Conservation (phyloP, 2,888 invertebrate genomes). For the Cinara cedri region DNA sequence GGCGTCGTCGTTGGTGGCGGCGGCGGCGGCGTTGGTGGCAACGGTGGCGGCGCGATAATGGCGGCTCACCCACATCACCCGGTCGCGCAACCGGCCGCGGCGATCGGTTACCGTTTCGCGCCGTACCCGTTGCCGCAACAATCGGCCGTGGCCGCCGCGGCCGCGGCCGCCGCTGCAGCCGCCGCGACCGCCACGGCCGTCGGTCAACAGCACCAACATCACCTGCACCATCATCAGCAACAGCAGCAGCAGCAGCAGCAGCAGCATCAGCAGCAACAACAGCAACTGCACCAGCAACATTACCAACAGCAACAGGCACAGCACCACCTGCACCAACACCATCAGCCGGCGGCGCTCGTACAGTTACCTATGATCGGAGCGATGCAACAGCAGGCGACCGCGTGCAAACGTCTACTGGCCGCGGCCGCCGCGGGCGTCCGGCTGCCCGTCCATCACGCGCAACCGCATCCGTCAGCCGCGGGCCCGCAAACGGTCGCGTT, state of each 20-base stretch:
- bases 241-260: constrained; percentile 60
- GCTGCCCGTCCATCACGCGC: constrained; percentile 61
- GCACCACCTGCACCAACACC: constrained; percentile 30
- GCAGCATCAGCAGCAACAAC: constrained; percentile 60
- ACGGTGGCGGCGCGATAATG: constrained; percentile 58
- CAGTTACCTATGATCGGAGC: constrained; percentile 58
- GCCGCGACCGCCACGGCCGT: too few relatives aligned
- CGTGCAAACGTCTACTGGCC: constrained; percentile 58
- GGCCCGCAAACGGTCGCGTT: constrained; percentile 38
- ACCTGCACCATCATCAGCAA: constrained; percentile 65
- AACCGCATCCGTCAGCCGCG: constrained; percentile 21
- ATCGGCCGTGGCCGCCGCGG: background rate
- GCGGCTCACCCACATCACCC: constrained; percentile 61
- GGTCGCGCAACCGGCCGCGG: constrained; percentile 62
- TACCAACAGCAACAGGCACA: constrained; percentile 49
- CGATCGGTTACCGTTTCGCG: constrained; percentile 68
- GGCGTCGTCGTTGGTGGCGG: constrained; percentile 59
- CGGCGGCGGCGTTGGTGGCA: constrained; percentile 61
- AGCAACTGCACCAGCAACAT: constrained; percentile 55
- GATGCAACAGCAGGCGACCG: constrained; percentile 58
- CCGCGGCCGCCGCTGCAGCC: background rate
- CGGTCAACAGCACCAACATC: constrained; percentile 56
- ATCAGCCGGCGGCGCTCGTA: constrained; percentile 29
- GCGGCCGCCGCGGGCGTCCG: constrained; percentile 58
- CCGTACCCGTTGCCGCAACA: constrained; percentile 69